These are phyloP conservation scores for Blastomussa wellsi DNA, from an alignment of 92 coral and sea anemone species.

Conservation along the genomic window DNA sequence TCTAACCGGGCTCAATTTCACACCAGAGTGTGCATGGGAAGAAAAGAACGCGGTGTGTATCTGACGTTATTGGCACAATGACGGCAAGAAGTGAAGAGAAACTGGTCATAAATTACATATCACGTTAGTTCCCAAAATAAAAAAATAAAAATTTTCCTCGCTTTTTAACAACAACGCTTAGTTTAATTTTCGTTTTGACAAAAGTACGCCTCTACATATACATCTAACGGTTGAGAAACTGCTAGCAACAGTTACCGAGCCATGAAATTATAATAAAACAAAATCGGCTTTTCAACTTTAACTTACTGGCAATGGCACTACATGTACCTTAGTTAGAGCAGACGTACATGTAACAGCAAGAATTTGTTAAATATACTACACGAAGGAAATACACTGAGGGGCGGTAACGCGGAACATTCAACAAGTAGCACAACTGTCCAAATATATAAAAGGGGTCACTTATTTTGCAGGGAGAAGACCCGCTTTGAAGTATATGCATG, in stretches of 20 bases:
- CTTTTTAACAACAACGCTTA: not conserved
- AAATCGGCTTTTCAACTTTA: not conserved
- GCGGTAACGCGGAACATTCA: not conserved
- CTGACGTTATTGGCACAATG: too few relatives aligned
- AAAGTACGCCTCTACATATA: not conserved
- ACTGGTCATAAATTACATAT: not conserved
- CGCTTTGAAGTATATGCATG: not conserved
- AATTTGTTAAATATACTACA: not conserved
- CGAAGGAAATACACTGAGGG: not conserved
- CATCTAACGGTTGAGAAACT: not conserved
- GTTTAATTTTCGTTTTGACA: not conserved
- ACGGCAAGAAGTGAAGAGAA: not conserved
- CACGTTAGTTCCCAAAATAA: not conserved
- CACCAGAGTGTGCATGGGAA: too few relatives aligned
- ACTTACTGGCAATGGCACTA: not conserved
- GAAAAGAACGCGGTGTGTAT: too few relatives aligned
- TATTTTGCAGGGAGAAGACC: not conserved
- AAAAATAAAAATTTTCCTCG: not conserved
- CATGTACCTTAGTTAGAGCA: too few relatives aligned
- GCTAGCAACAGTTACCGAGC: not conserved
- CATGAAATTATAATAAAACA: not conserved
- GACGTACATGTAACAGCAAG: not conserved
- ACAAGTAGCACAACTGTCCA: not conserved
- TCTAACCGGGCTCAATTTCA: too few relatives aligned
- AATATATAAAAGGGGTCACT: not conserved